Evolutionary conservation across 2,113 vertebrate genomes (phyloP).

Genomic region (Silurus meridionalis): DNA sequence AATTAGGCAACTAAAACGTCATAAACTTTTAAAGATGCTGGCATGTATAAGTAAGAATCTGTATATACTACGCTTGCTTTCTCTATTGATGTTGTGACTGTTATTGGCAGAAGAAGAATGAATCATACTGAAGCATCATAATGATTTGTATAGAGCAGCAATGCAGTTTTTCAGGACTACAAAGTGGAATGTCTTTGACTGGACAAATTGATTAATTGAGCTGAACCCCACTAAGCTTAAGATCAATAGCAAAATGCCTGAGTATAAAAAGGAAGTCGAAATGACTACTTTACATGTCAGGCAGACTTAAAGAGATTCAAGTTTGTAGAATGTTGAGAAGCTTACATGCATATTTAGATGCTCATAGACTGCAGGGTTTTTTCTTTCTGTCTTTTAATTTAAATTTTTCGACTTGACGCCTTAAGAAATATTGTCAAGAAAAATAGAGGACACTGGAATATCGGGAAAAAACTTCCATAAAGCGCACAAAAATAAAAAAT

Average conservation of each 20-base stretch:
- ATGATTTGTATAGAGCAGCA: conserved; percentile 3
- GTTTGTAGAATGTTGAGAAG: not conserved
- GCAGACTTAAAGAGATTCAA: not conserved
- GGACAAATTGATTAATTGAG: not conserved
- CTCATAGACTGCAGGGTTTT: not conserved
- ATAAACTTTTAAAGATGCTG: not conserved
- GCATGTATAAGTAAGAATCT: not conserved
- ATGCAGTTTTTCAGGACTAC: not conserved
- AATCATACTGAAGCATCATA: not conserved
- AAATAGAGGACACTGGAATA: not conserved
- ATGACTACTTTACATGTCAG: not conserved
- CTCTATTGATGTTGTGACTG: not conserved
- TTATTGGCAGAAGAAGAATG: not conserved
- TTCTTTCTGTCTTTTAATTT: not conserved
- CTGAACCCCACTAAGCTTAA: not conserved
- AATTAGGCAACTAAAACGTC: not conserved
- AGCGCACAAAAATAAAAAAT: not conserved
- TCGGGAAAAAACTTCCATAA: not conserved
- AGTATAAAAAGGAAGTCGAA: not conserved
- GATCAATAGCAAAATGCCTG: conserved; percentile 1
- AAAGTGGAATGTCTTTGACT: not conserved
- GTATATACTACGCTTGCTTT: not conserved
- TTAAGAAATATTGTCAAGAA: too few relatives aligned
- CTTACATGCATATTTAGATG: not conserved
- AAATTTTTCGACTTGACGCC: too few relatives aligned